Evolutionary conservation across 1,140 invertebrate species (phyloP).

Genomic region (Coenobita brevimanus): DNA sequence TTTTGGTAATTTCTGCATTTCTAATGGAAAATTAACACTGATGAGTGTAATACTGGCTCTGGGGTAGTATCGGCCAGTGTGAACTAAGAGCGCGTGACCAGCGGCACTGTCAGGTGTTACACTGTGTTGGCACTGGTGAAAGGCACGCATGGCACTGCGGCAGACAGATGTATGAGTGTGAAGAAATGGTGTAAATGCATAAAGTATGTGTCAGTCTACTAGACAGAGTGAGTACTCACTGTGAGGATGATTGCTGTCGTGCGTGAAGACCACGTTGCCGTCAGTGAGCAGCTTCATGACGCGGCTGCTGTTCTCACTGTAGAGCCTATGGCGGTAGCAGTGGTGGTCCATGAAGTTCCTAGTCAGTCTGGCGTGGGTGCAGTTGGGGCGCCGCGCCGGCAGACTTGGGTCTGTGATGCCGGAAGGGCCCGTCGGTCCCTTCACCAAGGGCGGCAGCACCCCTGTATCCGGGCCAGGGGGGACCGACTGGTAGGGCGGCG

Average conservation of each 20-base stretch:
- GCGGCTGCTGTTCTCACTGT: constrained; percentile 47
- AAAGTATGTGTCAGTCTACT: too few relatives aligned
- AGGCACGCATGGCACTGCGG: too few relatives aligned
- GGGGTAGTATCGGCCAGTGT: too few relatives aligned
- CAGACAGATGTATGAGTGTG: too few relatives aligned
- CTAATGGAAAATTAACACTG: too few relatives aligned
- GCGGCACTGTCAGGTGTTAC: too few relatives aligned
- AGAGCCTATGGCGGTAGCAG: constrained; percentile 44
- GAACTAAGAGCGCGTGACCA: too few relatives aligned
- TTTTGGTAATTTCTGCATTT: too few relatives aligned
- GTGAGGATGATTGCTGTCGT: constrained; percentile 47
- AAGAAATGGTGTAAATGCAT: too few relatives aligned
- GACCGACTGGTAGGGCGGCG: not conserved
- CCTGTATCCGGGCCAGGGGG: not conserved
- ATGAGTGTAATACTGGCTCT: too few relatives aligned
- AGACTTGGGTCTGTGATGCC: constrained; percentile 26
- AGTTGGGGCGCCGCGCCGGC: constrained; percentile 37
- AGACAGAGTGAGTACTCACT: constrained; percentile 43
- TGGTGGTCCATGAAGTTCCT: constrained; percentile 55
- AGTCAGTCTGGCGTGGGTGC: constrained; percentile 48
- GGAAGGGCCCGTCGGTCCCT: constrained; percentile 21
- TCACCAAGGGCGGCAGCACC: constrained; percentile 20
- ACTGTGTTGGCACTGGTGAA: too few relatives aligned
- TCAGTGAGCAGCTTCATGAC: constrained; percentile 48
- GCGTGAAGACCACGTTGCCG: constrained; percentile 45